These are phyloP conservation scores for Carettochelys insculpta DNA, from an alignment of 2,113 vertebrate species.

Conservation along the genomic window DNA sequence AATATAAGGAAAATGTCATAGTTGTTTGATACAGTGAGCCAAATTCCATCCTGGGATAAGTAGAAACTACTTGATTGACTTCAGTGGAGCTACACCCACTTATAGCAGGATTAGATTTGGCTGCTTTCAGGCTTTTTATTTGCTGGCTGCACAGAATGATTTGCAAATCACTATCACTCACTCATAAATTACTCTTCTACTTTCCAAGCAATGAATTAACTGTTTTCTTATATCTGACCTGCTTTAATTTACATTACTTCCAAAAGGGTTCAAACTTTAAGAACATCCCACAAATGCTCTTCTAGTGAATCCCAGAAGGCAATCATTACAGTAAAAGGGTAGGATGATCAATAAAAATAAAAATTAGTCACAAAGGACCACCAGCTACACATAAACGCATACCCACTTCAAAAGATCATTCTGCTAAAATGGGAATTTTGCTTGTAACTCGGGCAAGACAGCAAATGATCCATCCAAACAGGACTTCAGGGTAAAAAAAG, in stretches of 20 bases:
- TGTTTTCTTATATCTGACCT: background rate
- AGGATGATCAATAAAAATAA: conserved; percentile 29
- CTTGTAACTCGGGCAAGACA: background rate
- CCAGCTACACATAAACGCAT: background rate
- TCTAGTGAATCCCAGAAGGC: background rate
- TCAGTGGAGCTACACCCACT: background rate
- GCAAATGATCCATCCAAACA: background rate
- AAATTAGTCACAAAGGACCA: background rate
- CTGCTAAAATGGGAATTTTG: conserved; percentile 15
- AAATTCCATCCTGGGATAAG: background rate
- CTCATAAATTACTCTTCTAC: conserved; percentile 8
- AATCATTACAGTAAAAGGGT: background rate
- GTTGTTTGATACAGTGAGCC: background rate
- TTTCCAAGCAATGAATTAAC: conserved; percentile 10
- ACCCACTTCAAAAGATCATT: background rate
- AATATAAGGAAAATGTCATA: background rate
- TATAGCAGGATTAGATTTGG: background rate
- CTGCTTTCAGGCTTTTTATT: background rate
- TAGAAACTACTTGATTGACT: background rate
- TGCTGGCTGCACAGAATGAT: background rate
- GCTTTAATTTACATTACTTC: conserved; percentile 40
- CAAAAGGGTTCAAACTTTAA: conserved; percentile 42
- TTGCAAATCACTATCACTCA: conserved; percentile 2
- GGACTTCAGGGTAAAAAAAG: background rate
- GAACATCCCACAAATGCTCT: conserved; percentile 29